Evolutionary conservation across 2,797 vertebrate species (phyloP), one percentile per base, ranked within the genome.

Genomic region (Hydrocynus forskahlii): DNA sequence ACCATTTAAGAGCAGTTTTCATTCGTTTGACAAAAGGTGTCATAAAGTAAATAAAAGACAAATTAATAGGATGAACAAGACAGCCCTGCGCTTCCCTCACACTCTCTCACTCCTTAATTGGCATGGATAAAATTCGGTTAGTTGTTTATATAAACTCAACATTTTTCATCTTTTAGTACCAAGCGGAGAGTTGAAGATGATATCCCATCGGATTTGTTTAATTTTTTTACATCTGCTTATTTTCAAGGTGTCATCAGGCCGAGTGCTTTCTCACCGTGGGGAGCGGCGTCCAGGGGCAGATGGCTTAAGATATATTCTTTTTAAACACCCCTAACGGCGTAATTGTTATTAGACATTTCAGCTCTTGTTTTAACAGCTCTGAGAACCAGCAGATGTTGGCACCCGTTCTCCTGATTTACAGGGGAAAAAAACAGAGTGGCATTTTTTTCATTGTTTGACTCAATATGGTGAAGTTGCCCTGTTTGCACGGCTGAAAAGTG

Each of bases 81-180:
- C 81, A 85, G 88, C 86, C 85, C 87, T 88, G 80, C 91, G 78
- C 83, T 84, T 78, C 87, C 84, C 63, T 57, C 55, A 3, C 86
- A 76, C 91, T 94, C 86, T 88, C 93, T 95, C 95, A 87, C 96
- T 97, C 97, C 97, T 96, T 98, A 99, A 97, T 98, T 98, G 98
- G 98, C 95, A 92, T 92, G 96, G 97, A 93, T 95, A 95, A 96
- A 96, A 96, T 95, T 95, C 96, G 90, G 94, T 93, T 92, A 94
- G 94, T 94, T 99, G 97, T 99, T 98, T 98, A 98, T 96, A 97
- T 94, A 93, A 96, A 97, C 92, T 92, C 86, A 90, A 96, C 96
- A 97, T 97, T 98, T 98, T 98, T 97, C 95, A 97, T 96, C 93
- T 97, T 99, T 98, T 98, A 97, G 94, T 95, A 96, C 96, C 95